Conservation (phyloP, 2,113 vertebrate genomes). For the Ceuthmochares aereus region DNA sequence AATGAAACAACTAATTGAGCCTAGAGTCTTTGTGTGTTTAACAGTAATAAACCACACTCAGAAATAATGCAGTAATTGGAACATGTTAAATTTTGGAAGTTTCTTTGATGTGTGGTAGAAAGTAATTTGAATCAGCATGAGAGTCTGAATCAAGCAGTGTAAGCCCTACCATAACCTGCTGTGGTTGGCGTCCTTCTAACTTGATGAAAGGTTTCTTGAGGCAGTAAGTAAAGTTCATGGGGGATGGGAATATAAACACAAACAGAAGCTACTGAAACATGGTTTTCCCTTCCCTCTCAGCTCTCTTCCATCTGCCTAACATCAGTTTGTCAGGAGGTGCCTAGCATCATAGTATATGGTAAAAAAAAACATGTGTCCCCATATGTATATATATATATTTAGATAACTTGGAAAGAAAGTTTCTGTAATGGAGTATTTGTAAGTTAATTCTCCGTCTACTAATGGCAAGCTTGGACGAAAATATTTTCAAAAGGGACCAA, state of each 20-base stretch:
- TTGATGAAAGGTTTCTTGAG: slow-evolving; percentile 36
- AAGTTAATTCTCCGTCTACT: neutral
- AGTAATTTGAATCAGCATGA: slow-evolving; percentile 53
- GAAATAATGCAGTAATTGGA: slow-evolving; percentile 11
- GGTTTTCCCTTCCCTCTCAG: neutral
- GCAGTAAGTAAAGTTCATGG: neutral
- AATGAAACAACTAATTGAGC: slow-evolving; percentile 39
- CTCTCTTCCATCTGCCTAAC: neutral
- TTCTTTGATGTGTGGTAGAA: slow-evolving; percentile 54
- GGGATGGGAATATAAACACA: neutral
- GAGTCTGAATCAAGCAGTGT: slow-evolving; percentile 9
- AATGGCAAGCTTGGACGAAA: neutral
- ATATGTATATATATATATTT: no score
- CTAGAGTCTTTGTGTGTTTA: slow-evolving; percentile 7
- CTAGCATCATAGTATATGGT: neutral
- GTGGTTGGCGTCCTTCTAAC: neutral
- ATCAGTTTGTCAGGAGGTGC: neutral
- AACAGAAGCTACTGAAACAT: slow-evolving; percentile 3
- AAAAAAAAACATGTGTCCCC: neutral
- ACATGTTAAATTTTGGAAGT: neutral
- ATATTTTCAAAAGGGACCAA: neutral
- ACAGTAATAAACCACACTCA: slow-evolving; percentile 14
- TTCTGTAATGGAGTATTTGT: neutral
- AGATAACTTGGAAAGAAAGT: neutral
- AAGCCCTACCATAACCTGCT: neutral